Base-by-base conservation (phyloP, 2,797 vertebrate species). In the Syncerus caffer region DNA sequence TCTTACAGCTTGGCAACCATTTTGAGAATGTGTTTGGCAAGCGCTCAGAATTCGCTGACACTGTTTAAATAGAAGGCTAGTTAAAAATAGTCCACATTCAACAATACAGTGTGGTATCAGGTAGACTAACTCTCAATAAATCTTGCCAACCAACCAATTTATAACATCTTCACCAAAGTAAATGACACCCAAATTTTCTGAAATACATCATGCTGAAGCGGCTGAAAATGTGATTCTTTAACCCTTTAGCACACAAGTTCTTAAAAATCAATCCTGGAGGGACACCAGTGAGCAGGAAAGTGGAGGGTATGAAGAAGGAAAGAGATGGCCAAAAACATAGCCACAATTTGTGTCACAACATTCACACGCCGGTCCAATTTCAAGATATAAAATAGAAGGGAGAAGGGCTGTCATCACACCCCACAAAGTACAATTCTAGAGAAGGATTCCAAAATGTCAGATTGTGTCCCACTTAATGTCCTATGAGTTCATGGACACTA, bases 1-100 rank as follows among this genome's bases (percentile, higher is more conserved):
- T 99, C 99, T 99, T 99, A 99, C 99, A 99, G 99, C 98, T 99
- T 99, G 99, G 99, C 99, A 99, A 99, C 99, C 99, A 99, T 99
- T 99, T 99, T 99, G 99, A 99, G 98, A 98, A 98, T 98, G 98
- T 99, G 99, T 99, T 99, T 99, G 99, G 99, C 99, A 99, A 98
- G 98, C 99, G 99, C 99, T 99, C 99, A 99, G 99, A 98, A 98
- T 98, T 98, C 98, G 98, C 99, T 99, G 99, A 98, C 98, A 98
- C 98, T 98, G 98, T 99, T 99, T 98, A 98, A 99, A 98, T 99
- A 99, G 99, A 98, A 99, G 98, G 98, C 98, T 98, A 96, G 98
- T 99, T 99, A 98, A 98, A 98, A 98, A 98, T 98, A 98, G 98
- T 98, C 97, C 97, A 97, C 98, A 97, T 97, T 97, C 98, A 99